Evolutionary conservation across 2,797 vertebrate genomes (phyloP).

Genomic region (Acanthiza pusilla): DNA sequence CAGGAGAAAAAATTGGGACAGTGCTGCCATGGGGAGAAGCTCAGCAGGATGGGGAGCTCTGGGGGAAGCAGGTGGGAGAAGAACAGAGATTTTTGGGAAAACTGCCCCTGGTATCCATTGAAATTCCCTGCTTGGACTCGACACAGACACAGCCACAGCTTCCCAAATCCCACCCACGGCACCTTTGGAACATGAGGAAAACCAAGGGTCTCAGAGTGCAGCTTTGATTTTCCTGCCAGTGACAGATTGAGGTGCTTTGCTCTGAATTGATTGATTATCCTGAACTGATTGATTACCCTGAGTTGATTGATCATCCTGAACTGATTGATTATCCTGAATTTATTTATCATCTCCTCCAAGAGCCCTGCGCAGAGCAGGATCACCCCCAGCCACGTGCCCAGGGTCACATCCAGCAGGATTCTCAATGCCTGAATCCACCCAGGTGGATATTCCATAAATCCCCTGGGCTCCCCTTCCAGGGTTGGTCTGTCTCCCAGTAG

Average conservation of each 20-base stretch:
- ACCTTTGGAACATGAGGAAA: not conserved
- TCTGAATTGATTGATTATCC: not conserved
- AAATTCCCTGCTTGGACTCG: not conserved
- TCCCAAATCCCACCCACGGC: not conserved
- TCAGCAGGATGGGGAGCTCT: not conserved
- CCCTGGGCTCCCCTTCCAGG: not conserved
- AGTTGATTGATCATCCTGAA: too few relatives aligned
- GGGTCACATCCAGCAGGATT: not conserved
- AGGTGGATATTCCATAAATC: not conserved
- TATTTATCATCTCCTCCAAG: too few relatives aligned
- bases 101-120: not conserved
- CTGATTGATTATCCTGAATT: too few relatives aligned
- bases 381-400: not conserved
- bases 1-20: not conserved
- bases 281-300: too few relatives aligned
- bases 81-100: not conserved
- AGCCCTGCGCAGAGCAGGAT: too few relatives aligned
- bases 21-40: not conserved
- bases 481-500: not conserved
- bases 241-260: too few relatives aligned
- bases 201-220: rapidly evolving
- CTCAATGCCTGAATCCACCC: too few relatives aligned
- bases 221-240: not conserved
- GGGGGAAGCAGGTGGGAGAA: not conserved
- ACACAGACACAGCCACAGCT: not conserved